A percentile compares a stretch with the other conserved stretches of the same genome.
Evolutionary conservation across 2,888 invertebrate genomes (phyloP).

Genomic region (Tetragonisca angustula): DNA sequence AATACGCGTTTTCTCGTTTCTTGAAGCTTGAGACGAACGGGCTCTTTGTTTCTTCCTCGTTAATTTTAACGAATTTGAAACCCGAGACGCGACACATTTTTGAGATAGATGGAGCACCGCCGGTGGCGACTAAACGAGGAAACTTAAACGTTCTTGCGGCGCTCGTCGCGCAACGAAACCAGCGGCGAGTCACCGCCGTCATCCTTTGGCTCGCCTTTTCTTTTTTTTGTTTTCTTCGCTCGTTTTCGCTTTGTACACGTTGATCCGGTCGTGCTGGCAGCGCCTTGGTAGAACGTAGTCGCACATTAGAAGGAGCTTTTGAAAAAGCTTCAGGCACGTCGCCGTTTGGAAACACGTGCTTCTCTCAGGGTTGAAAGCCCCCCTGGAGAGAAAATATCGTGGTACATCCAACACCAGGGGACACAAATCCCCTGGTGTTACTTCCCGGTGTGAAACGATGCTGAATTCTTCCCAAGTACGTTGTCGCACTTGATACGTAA

Average conservation of each 20-base stretch:
- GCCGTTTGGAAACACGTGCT: slow-evolving; percentile 49
- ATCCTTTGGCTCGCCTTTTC: background rate
- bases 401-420: background rate
- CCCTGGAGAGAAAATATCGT: slow-evolving; percentile 19
- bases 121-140: slow-evolving; percentile 34
- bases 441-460: background rate
- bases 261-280: slow-evolving; percentile 27
- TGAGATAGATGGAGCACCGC: background rate
- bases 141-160: background rate
- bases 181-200: background rate
- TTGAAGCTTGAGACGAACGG: background rate
- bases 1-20: background rate
- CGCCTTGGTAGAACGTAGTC: slow-evolving; percentile 11
- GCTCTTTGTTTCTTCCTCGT: background rate
- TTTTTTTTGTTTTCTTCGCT: background rate
- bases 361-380: slow-evolving; percentile 31
- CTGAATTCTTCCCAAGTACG: slow-evolving; percentile 47
- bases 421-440: slow-evolving; percentile 12
- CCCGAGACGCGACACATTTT: slow-evolving; percentile 2
- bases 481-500: slow-evolving; percentile 38
- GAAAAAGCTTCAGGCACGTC: slow-evolving; percentile 34
- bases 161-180: slow-evolving; percentile 5
- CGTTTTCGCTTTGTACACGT: slow-evolving; percentile 12
- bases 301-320: slow-evolving; percentile 34
- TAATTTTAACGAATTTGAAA: slow-evolving; percentile 25